A percentile compares a stretch with the other conserved stretches of the same genome.
Conservation (phyloP, 2,113 vertebrate species). For the Spea bombifrons region DNA sequence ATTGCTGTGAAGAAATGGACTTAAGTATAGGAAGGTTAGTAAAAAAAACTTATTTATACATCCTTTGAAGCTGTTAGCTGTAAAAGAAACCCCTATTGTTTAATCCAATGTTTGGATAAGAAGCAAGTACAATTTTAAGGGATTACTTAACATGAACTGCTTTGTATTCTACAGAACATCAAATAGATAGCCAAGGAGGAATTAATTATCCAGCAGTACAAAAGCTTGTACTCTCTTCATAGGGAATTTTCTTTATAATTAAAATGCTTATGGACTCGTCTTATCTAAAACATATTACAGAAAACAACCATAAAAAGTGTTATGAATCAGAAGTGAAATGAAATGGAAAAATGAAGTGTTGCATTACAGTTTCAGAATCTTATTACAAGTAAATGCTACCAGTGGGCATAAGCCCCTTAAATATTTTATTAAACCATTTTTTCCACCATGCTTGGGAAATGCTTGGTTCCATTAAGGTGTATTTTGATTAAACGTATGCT, state of each 20-base stretch:
- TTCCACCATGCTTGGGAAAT: constrained; percentile 2
- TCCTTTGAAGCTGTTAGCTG: constrained; percentile 36
- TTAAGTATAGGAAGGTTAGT: constrained; percentile 30
- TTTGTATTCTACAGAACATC: constrained; percentile 48
- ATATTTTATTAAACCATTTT: constrained; percentile 23
- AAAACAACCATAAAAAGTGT: constrained; percentile 31
- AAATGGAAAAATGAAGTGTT: constrained; percentile 26
- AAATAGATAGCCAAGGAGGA: constrained; percentile 47
- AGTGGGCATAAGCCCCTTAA: constrained; percentile 20
- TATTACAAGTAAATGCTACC: neutral
- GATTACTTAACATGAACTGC: constrained; percentile 46
- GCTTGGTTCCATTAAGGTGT: constrained; percentile 12
- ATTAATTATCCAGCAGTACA: constrained; percentile 48
- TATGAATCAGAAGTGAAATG: constrained; percentile 27
- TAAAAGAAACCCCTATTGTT: constrained; percentile 44
- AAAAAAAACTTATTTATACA: constrained; percentile 20
- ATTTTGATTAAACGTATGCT: too few species aligned
- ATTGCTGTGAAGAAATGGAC: constrained; percentile 24
- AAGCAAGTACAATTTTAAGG: constrained; percentile 44
- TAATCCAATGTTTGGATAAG: constrained; percentile 48
- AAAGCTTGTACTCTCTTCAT: constrained; percentile 44
- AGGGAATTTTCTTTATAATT: constrained; percentile 47
- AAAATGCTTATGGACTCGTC: constrained; percentile 41
- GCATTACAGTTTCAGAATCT: constrained; percentile 26
- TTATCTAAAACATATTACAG: constrained; percentile 47